Evolutionary conservation across 2,888 invertebrate genomes (phyloP), one percentile per base, ranked within the genome.

Genomic region (Lucinisca nassula): DNA sequence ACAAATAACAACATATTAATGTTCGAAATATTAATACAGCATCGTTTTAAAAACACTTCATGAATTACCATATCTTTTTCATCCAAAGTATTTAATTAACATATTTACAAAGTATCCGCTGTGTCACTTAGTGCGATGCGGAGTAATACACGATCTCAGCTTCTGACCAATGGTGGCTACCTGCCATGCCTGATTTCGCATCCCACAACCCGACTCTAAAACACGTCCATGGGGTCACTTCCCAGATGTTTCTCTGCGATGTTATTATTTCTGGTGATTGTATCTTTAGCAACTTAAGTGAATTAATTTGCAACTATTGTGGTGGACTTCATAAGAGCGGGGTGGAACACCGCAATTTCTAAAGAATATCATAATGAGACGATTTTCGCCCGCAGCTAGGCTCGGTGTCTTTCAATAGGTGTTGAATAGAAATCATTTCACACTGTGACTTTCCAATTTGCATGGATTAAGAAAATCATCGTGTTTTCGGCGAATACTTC

Each of bases 291-390:
- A 84, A 78, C 82, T 85, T 87, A 90, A 85, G 79, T 82, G 70
- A 82, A 85, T 87, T 85, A 76, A 90, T 87, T 87, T 75, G 83
- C 74, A 38, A 49, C 79, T 61, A 82, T 90, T 90, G 87, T 87
- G 32, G 38, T 37, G 40, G 61, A 55, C 79, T 45, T 84, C 79
- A 58, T 27, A 38, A 55, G 61, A 51, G 79, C 72, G 27, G 58
- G 17, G 78, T 27, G 30, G 67, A 45, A 61, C 61, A 78, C 55
- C 79, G 40, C 55, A 40, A 45, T 45, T 79, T 58, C 40, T 37
- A 67, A 73, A 67, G 30, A 70, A 49, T 14, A 27, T 49, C 32
- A 24, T 30, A 67, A 61, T 61, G 45, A 38, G 67, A 51, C 58
- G 67, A 82, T 75, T 82, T 58, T 67, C 58, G 49, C 37, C 45